Percentiles rank a stretch among this genome's conserved stretches.
These are phyloP conservation scores for Gadus chalcogrammus DNA, from an alignment of 2,113 vertebrate species.

Conservation along the genomic window DNA sequence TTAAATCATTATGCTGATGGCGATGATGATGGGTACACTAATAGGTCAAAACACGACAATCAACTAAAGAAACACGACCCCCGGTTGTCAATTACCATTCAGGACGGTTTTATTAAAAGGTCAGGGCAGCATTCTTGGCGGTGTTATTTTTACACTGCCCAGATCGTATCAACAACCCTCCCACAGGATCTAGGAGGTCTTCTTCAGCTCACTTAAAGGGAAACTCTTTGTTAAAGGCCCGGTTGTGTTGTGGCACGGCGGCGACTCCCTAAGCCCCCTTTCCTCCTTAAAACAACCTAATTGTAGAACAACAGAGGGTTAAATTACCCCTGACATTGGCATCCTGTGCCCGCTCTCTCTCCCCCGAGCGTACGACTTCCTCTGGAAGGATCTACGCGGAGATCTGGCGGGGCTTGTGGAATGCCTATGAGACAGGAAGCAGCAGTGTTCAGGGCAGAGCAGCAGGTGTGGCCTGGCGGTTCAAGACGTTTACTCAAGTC, in stretches of 20 bases:
- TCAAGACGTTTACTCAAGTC: slow-evolving; percentile 30
- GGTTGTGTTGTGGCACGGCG: not conserved
- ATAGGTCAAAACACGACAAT: too few relatives aligned
- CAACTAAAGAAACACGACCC: too few relatives aligned
- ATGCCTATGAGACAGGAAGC: slow-evolving; percentile 4
- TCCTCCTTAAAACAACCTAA: not conserved
- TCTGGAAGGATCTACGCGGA: slow-evolving; percentile 60
- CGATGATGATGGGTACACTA: too few relatives aligned
- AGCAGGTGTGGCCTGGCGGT: not conserved
- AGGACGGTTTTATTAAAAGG: not conserved
- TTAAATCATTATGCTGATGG: too few relatives aligned
- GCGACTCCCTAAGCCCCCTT: not conserved
- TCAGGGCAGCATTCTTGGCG: not conserved
- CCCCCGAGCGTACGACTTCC: slow-evolving; percentile 9
- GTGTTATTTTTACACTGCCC: slow-evolving; percentile 1
- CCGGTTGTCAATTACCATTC: too few relatives aligned
- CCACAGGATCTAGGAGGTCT: not conserved
- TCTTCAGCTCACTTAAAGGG: not conserved
- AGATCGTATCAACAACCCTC: not conserved
- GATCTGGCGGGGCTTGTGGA: slow-evolving; percentile 44
- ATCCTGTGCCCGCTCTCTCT: slow-evolving; percentile 1
- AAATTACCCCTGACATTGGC: slow-evolving; percentile 22
- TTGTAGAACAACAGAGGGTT: slow-evolving; percentile 23
- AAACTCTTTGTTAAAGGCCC: slow-evolving; percentile 1
- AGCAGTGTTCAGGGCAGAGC: slow-evolving; percentile 38